Conservation (phyloP, 2,888 invertebrate genomes). For the Campoplex capitator region DNA sequence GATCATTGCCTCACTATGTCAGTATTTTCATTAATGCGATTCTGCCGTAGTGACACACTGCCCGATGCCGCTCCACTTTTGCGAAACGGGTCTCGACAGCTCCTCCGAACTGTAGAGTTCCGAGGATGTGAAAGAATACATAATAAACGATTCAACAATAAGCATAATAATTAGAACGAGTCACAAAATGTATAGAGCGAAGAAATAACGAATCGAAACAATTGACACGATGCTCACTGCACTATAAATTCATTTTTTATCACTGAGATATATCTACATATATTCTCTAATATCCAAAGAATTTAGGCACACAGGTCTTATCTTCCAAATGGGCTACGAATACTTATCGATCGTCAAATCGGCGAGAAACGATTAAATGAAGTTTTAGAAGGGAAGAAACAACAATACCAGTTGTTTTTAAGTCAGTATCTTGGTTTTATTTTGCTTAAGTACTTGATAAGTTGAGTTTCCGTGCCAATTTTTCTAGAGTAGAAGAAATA, state of each 20-base stretch:
- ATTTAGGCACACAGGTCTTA: slow-evolving; percentile 61
- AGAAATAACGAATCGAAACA: slow-evolving; percentile 11
- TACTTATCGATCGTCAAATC: slow-evolving; percentile 53
- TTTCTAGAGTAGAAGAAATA: slow-evolving; percentile 38
- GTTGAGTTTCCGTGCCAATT: slow-evolving; percentile 68
- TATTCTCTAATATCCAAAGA: slow-evolving; percentile 53
- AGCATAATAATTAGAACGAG: not conserved
- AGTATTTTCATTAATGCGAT: slow-evolving; percentile 78
- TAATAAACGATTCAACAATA: slow-evolving; percentile 1
- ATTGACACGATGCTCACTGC: slow-evolving; percentile 41
- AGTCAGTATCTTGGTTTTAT: slow-evolving; percentile 28
- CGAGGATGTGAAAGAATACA: slow-evolving; percentile 32
- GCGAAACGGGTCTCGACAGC: slow-evolving; percentile 71
- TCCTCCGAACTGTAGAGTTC: slow-evolving; percentile 63
- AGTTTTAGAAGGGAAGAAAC: not conserved
- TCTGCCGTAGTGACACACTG: slow-evolving; percentile 84
- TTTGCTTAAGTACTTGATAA: slow-evolving; percentile 60
- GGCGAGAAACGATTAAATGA: not conserved
- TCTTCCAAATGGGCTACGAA: slow-evolving; percentile 54
- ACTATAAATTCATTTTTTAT: slow-evolving; percentile 28
- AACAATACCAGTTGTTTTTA: slow-evolving; percentile 6
- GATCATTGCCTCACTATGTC: slow-evolving; percentile 83
- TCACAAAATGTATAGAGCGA: not conserved
- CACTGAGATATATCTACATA: slow-evolving; percentile 27
- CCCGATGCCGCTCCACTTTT: slow-evolving; percentile 82